phyloP scores from a whole-genome alignment of 2,888 invertebrate genomes.

The Oscheius sp. region DNA sequence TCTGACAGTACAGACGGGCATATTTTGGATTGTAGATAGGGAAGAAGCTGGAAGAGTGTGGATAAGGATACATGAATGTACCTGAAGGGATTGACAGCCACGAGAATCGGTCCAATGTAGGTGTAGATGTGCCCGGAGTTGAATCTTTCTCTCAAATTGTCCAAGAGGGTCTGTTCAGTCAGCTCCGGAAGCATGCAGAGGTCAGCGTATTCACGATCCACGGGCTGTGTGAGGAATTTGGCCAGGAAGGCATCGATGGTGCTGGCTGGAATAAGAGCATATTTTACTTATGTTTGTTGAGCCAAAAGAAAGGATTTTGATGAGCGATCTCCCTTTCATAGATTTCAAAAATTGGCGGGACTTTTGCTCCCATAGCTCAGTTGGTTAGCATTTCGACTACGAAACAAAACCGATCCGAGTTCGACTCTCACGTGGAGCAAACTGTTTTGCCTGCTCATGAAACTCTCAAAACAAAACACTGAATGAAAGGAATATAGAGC shows the following conservation, averaged over 20 bases:
- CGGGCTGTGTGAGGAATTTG: constrained; percentile 89
- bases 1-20: constrained; percentile 90
- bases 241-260: constrained; percentile 88
- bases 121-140: constrained; percentile 93
- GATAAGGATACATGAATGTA: constrained; percentile 6
- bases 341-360: too few relatives aligned
- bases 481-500: too few relatives aligned
- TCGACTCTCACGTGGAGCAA: too few relatives aligned
- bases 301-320: too few relatives aligned
- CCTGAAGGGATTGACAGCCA: constrained; percentile 87
- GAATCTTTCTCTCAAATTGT: constrained; percentile 85
- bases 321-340: too few relatives aligned
- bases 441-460: too few relatives aligned
- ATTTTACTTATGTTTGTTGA: too few relatives aligned
- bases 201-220: constrained; percentile 91
- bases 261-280: constrained; percentile 77
- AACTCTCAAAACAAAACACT: too few relatives aligned
- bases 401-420: too few relatives aligned
- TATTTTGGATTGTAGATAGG: constrained; percentile 98
- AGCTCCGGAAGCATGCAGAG: constrained; percentile 93
- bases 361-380: too few relatives aligned
- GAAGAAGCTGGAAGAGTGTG: constrained; percentile 80
- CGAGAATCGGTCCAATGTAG: constrained; percentile 87
- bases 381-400: too few relatives aligned
- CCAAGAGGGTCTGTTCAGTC: constrained; percentile 90